Conservation (phyloP, 2,113 vertebrate species). For the Parus major region DNA sequence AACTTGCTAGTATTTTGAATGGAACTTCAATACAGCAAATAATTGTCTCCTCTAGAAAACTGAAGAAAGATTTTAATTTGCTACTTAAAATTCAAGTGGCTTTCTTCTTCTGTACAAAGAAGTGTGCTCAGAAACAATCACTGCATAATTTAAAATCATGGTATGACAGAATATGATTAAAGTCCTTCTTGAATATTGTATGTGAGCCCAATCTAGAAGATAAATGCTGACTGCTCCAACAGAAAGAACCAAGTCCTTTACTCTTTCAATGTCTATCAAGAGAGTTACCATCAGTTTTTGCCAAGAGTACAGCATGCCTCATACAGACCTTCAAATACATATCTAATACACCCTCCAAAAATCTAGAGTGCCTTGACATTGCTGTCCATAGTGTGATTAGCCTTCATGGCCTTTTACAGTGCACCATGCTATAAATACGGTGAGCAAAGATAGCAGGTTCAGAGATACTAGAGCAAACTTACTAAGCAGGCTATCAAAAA, state of each 20-base stretch:
- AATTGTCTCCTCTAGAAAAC: background rate
- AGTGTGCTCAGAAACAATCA: background rate
- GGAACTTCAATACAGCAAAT: background rate
- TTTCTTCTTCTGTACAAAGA: background rate
- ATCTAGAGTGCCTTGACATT: background rate
- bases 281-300: background rate
- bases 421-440: background rate
- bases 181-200: background rate
- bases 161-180: background rate
- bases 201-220: background rate
- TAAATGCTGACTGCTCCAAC: background rate
- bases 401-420: background rate
- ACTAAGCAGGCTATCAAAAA: background rate
- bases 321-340: background rate
- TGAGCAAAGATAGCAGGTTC: background rate
- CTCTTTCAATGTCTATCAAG: background rate
- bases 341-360: background rate
- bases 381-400: background rate
- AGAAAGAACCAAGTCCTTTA: background rate
- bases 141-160: background rate
- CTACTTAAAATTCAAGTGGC: background rate
- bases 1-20: background rate
- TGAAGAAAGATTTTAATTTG: background rate
- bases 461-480: background rate
- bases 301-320: background rate